Evolutionary conservation across 2,888 invertebrate genomes (phyloP), one percentile per base, ranked within the genome.

Genomic region (Ornithoptera priamus): DNA sequence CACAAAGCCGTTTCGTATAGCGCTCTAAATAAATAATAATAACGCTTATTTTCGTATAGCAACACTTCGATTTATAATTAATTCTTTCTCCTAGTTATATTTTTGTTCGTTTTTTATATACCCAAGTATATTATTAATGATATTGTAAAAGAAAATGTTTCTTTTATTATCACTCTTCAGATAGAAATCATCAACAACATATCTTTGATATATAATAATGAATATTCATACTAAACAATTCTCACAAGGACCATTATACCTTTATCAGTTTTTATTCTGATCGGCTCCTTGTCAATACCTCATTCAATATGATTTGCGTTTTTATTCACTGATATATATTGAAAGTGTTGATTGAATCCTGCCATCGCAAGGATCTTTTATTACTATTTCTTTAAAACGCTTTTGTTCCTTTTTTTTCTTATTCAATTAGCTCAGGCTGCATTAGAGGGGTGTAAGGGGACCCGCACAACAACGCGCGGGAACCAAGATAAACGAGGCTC

Each of bases 311-410:
- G 59, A 63, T 62, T 63, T 66, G 39, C 62, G 10, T 42, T 61
- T 60, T 56, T 42, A 61, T 62, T 68, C 30, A 64, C 18, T 20
- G 22, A n/a, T 10, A 36, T 15, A 42, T 56, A 20, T 42, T 39
- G n/a, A 60, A 58, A 56, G 67, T 67, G 60, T 64, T 67, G 60
- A 67, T 67, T 61, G 46, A 71, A 58, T 64, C 20, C 56, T 53
- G 62, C 50, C 64, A 39, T 60, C 30, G 56, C 59, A 36, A 53
- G 53, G 24, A 12, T 10, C 22, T 6, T 20, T 58, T 58, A 58
- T 22, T 53, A 18, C 18, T 53, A 53, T n/a, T 53, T 53, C 6
- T 4, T 12, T 53, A 53, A 53, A 53, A n/a, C 53, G n/a, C n/a
- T 53, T 53, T 18, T 0, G 4, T 4, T n/a, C 2, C 8, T n/a